Percentiles rank a stretch among this genome's conserved stretches.
These are phyloP conservation scores for Argentina silus DNA, from an alignment of 2,797 vertebrate species.

Conservation along the genomic window DNA sequence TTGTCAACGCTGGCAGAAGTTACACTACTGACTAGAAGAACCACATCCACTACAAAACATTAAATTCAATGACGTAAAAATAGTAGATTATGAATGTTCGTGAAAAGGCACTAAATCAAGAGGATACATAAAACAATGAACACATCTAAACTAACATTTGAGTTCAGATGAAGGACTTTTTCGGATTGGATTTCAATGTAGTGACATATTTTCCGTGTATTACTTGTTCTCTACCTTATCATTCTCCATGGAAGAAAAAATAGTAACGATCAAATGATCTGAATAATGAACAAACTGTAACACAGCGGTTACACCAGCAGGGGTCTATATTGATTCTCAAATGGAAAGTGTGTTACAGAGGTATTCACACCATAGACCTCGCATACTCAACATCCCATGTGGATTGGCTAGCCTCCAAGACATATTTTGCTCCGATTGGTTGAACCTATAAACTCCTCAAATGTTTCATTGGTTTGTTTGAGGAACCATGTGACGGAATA, in stretches of 20 bases:
- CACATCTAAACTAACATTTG: no score
- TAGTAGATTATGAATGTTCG: background rate
- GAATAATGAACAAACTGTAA: background rate
- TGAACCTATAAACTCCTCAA: background rate
- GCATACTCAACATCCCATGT: background rate
- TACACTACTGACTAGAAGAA: background rate
- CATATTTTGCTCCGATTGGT: constrained; percentile 29
- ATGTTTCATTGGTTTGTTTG: constrained; percentile 18
- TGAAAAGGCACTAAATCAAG: no score
- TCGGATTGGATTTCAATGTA: no score
- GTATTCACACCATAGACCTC: background rate
- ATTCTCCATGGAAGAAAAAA: no score
- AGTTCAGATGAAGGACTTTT: no score
- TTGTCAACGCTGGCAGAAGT: background rate
- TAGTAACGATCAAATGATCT: no score
- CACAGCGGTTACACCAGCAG: constrained; percentile 5
- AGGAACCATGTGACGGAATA: constrained; percentile 13
- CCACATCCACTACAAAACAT: no score
- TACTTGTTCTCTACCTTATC: no score
- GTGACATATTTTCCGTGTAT: no score
- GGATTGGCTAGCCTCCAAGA: background rate
- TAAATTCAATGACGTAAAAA: background rate
- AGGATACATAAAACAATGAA: no score
- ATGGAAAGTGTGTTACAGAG: background rate
- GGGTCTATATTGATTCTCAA: constrained; percentile 9